These are phyloP conservation scores for Hypomesus transpacificus DNA, from an alignment of 2,113 vertebrate genomes.

Conservation along the genomic window DNA sequence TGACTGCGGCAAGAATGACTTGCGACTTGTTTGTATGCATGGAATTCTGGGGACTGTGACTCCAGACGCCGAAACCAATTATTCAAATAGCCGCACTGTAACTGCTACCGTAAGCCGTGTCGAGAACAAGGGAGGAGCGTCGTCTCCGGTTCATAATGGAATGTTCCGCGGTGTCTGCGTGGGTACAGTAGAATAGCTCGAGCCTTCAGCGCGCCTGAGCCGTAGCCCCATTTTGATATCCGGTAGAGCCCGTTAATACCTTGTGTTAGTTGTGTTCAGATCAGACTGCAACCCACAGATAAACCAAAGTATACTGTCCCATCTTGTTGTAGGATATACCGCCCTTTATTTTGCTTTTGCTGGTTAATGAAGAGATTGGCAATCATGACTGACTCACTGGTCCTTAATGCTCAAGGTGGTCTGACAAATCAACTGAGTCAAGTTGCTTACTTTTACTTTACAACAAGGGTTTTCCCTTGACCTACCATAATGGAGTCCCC, in stretches of 20 bases:
- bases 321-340: too few species aligned
- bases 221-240: constrained; percentile 7
- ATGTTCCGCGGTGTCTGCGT: constrained; percentile 32
- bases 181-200: not conserved
- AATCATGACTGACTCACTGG: too few species aligned
- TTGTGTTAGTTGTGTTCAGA: constrained; percentile 4
- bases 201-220: not conserved
- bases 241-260: constrained; percentile 14
- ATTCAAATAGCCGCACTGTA: constrained; percentile 62
- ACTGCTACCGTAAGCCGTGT: constrained; percentile 46
- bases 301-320: too few species aligned
- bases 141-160: constrained; percentile 46
- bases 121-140: constrained; percentile 46
- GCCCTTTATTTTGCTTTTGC: too few species aligned
- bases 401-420: too few species aligned
- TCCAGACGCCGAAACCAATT: constrained; percentile 65
- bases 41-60: constrained; percentile 53
- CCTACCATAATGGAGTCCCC: too few species aligned
- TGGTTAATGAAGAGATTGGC: too few species aligned
- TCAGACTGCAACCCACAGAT: too few species aligned
- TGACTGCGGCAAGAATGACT: constrained; percentile 38
- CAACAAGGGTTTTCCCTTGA: too few species aligned
- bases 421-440: too few species aligned
- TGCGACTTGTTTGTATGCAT: constrained; percentile 61
- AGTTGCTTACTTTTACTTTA: too few species aligned